Base-by-base conservation (phyloP, 92 coral and sea anemone genomes). In the Anthopleura xanthogrammica region DNA sequence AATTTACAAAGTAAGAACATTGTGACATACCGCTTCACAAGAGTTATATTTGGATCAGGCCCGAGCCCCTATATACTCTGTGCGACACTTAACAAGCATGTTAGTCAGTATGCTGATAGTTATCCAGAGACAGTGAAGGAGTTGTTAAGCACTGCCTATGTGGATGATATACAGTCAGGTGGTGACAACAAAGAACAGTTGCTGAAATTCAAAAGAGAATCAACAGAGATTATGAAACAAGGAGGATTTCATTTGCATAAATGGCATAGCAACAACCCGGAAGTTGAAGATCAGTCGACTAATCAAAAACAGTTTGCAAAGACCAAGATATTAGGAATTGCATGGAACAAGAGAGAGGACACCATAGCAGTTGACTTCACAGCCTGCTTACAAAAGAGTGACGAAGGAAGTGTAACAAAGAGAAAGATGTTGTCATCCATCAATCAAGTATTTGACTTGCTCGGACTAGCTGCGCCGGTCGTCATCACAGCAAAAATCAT, bases 151-250 rank as follows among this genome's bases (percentile, higher is more conserved):
- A 89, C 88, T 79, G 88, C 91, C 1, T 89, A 91, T 66, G 94
- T 93, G 39, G 95, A 92, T 77, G 93, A 92, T 68, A 80, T 93
- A 3, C 93, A 89, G 71, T 85, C 88, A 58, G 93, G 94, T 4
- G 88, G 94, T 16, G 87, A 82, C 56, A 20, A 16, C 2, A 86
- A 60, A 23, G 91, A 85, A 56, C 82, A 77, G 68, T 66, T 84
- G 52, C 73, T 46, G 23, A 68, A 81, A 76, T 89, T 91, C 82
- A 93, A 93, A 58, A 77, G 85, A 52, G 91, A 89, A 56, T 65
- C 94, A 5, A 87, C 88, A 36, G 86, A 82, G 20, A 89, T 90
- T 2, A 57, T 92, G 76, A 80, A 75, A 39, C 84, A 82, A 52
- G 90, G 85, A 23, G 88, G 89, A 22, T 86, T 90, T 77, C 11